A percentile compares a stretch with the other conserved stretches of the same genome.
These are phyloP conservation scores for Calidris pugnax DNA, from an alignment of 2,113 vertebrate genomes.

Conservation along the genomic window DNA sequence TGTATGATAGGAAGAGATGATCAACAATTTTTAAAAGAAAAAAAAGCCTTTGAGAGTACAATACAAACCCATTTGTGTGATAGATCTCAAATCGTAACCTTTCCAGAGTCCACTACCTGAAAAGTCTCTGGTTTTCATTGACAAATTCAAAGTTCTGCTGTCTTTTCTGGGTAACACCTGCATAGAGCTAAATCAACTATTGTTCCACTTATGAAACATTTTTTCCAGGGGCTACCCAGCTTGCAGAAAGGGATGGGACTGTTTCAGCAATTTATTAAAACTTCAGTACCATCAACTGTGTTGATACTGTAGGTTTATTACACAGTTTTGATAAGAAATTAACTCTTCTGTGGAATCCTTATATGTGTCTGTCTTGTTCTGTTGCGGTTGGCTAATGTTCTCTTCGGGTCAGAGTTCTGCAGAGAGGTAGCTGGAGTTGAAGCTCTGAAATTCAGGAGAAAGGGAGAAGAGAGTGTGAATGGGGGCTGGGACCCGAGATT, in stretches of 20 bases:
- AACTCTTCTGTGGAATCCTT: background rate
- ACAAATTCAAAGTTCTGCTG: background rate
- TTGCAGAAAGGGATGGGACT: background rate
- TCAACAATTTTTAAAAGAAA: background rate
- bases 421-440: background rate
- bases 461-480: background rate
- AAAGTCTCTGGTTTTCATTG: background rate
- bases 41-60: background rate
- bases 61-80: background rate
- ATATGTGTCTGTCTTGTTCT: background rate
- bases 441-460: background rate
- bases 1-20: background rate
- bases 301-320: background rate
- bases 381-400: background rate
- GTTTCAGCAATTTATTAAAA: background rate
- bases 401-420: background rate
- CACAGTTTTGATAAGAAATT: background rate
- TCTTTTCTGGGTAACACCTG: background rate
- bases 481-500: background rate
- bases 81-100: background rate
- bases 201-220: background rate
- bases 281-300: background rate
- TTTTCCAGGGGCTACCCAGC: background rate
- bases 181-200: background rate
- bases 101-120: background rate